Conservation (phyloP, 2,797 vertebrate genomes). For the Pitangus sulphuratus region DNA sequence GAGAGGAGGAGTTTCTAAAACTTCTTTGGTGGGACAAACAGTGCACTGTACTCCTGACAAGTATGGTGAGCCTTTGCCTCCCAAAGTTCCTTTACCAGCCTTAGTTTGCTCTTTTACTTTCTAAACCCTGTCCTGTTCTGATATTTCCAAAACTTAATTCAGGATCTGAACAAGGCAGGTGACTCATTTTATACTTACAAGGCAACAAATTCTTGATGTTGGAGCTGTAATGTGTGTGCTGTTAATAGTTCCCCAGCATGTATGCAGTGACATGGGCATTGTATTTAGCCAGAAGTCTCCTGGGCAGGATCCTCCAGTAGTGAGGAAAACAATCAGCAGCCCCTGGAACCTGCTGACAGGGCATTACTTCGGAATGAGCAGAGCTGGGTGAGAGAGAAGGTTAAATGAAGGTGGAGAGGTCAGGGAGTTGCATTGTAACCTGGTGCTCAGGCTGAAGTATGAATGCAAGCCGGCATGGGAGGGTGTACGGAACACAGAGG, state of each 20-base stretch:
- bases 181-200: not conserved
- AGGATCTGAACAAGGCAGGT: not conserved
- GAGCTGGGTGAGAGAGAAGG: not conserved
- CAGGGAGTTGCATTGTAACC: not conserved
- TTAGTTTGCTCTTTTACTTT: not conserved
- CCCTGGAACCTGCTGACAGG: not conserved
- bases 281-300: conserved; percentile 14
- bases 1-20: not conserved
- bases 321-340: not conserved
- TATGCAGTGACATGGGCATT: not conserved
- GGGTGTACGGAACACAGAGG: not conserved
- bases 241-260: not conserved
- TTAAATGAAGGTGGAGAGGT: not conserved
- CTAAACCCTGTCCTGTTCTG: not conserved
- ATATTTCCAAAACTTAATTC: not conserved
- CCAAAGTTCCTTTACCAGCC: not conserved
- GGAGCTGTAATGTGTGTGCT: not conserved
- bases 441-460: not conserved
- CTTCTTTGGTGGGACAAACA: not conserved
- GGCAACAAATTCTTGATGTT: not conserved
- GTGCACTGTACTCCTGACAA: not conserved
- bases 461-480: not conserved
- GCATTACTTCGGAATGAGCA: not conserved
- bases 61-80: not conserved
- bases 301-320: not conserved